Conservation (phyloP, 2,888 invertebrate genomes). For the Drosophila eohydei region DNA sequence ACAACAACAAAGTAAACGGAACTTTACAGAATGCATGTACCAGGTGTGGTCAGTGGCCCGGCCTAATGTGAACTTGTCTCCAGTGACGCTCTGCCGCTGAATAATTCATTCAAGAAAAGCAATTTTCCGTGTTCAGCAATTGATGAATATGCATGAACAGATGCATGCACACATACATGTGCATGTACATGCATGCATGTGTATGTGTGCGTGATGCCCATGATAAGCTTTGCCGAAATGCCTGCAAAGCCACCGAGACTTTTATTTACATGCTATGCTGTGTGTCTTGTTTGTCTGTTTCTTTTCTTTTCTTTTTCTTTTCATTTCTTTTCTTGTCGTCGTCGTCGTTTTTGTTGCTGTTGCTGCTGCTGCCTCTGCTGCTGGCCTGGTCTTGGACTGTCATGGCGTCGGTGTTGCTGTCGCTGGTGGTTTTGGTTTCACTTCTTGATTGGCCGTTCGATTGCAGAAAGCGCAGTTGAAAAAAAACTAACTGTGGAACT, state of each 20-base stretch:
- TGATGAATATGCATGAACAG: constrained; percentile 71
- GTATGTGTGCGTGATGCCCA: constrained; percentile 15
- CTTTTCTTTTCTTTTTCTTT: constrained; percentile 14
- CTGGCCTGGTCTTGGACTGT: constrained; percentile 53
- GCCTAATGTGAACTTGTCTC: constrained; percentile 47
- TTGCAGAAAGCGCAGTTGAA: constrained; percentile 48
- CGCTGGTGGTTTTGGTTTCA: constrained; percentile 48
- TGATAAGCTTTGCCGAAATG: constrained; percentile 58
- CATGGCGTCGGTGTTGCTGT: constrained; percentile 55
- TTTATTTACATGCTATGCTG: constrained; percentile 51
- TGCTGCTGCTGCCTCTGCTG: constrained; percentile 35
- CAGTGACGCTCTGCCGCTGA: constrained; percentile 45
- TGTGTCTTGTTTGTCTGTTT: constrained; percentile 28
- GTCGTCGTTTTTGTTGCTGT: constrained; percentile 21
- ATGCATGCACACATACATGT: constrained; percentile 8
- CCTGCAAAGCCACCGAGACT: constrained; percentile 33
- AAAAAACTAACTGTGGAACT: constrained; percentile 35
- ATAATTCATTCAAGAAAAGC: constrained; percentile 78
- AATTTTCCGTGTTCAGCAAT: constrained; percentile 61
- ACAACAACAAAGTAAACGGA: constrained; percentile 32
- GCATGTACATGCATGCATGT: not conserved
- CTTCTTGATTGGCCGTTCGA: constrained; percentile 50
- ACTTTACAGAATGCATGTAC: constrained; percentile 39
- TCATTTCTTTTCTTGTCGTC: constrained; percentile 3
- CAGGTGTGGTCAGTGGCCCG: constrained; percentile 75